Conservation (phyloP, 2,888 invertebrate genomes). For the Dryadula phaetusa region DNA sequence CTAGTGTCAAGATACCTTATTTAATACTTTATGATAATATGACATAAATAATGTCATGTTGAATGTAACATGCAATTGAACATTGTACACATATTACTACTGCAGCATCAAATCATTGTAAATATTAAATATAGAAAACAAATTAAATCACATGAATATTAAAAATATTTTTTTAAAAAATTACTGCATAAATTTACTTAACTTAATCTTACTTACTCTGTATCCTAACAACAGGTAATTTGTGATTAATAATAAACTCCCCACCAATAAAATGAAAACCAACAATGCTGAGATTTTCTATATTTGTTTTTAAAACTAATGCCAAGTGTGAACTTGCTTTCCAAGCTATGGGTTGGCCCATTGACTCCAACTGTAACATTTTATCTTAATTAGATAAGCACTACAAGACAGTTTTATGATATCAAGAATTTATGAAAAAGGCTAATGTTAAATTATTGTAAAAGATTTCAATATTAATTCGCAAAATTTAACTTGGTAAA, state of each 20-base stretch:
- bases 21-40: too few relatives aligned
- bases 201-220: constrained; percentile 86
- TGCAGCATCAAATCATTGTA: too few relatives aligned
- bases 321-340: constrained; percentile 90
- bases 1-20: too few relatives aligned
- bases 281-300: constrained; percentile 89
- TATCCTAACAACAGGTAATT: constrained; percentile 89
- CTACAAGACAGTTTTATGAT: neutral
- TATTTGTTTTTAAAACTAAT: constrained; percentile 90
- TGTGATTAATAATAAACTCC: constrained; percentile 90
- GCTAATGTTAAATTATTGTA: too few relatives aligned
- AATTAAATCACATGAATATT: too few relatives aligned
- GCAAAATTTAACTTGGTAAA: too few relatives aligned
- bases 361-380: constrained; percentile 87
- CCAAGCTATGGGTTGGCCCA: constrained; percentile 92
- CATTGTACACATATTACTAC: too few relatives aligned
- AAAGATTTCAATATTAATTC: too few relatives aligned
- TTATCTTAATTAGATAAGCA: neutral
- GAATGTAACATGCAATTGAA: too few relatives aligned
- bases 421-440: neutral
- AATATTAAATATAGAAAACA: too few relatives aligned
- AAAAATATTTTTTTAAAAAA: too few relatives aligned
- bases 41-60: too few relatives aligned
- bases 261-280: constrained; percentile 89
- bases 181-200: neutral